A percentile compares a stretch with the other conserved stretches of the same genome.
phyloP scores from a whole-genome alignment of 2,113 vertebrate species.

The Nansenia antarctica region DNA sequence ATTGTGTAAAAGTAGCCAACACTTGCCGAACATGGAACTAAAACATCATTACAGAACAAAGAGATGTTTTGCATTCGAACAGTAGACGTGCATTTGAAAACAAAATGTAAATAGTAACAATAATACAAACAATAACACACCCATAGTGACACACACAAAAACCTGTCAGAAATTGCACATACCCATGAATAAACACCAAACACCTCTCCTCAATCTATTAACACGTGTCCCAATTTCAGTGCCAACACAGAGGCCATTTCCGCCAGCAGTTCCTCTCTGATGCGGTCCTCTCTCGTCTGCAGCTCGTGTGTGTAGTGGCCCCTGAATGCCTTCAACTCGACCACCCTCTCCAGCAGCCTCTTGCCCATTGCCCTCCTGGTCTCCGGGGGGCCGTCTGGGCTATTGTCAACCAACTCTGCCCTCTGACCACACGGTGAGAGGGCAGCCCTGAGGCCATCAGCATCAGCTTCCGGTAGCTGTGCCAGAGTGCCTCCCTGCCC shows the following conservation, averaged over 20 bases:
- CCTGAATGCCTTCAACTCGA: constrained; percentile 41
- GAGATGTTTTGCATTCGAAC: no score
- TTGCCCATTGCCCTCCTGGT: not conserved
- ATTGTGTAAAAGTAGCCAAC: no score
- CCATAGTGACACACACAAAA: not conserved
- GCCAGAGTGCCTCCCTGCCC: constrained; percentile 14
- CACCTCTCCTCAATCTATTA: constrained; percentile 7
- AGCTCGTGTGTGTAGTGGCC: constrained; percentile 66
- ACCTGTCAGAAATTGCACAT: not conserved
- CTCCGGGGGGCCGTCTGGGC: constrained; percentile 21
- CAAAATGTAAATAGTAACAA: no score
- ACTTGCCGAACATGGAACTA: no score
- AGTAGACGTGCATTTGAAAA: no score
- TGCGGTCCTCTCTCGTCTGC: constrained; percentile 57
- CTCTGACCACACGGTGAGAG: constrained; percentile 52
- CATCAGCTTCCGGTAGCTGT: constrained; percentile 42
- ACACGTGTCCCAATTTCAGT: constrained; percentile 45
- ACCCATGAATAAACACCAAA: no score
- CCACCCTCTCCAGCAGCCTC: constrained; percentile 50
- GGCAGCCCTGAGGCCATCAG: constrained; percentile 30
- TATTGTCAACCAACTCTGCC: constrained; percentile 55
- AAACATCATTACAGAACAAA: no score
- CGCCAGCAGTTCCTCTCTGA: constrained; percentile 57
- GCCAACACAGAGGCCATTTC: constrained; percentile 59
- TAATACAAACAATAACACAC: not conserved